Conservation (phyloP, 2,888 invertebrate species). For the Coenonympha glycerion region DNA sequence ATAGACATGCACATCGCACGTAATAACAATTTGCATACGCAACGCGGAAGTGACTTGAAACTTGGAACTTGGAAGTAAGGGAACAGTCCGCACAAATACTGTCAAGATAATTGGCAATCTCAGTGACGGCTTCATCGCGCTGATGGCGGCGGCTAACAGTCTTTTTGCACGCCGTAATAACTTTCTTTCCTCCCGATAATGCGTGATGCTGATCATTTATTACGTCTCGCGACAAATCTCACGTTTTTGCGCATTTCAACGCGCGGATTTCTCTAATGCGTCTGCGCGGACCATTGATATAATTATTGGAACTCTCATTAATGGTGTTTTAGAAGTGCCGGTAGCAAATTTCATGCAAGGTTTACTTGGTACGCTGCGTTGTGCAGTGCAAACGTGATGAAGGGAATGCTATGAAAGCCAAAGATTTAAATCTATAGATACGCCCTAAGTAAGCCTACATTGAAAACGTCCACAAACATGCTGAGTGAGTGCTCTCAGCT, state of each 20-base stretch:
- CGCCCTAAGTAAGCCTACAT: no score
- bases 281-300: constrained; percentile 9
- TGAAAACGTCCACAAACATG: no score
- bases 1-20: not conserved
- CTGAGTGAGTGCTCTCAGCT: no score
- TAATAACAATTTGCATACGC: not conserved
- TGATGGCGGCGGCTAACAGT: constrained; percentile 44
- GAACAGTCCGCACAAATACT: constrained; percentile 31
- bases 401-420: no score
- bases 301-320: not conserved
- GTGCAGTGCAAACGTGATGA: no score
- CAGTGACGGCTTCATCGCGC: constrained; percentile 47
- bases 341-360: no score
- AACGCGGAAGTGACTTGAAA: constrained; percentile 23
- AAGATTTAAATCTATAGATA: no score
- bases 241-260: constrained; percentile 40
- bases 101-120: constrained; percentile 34
- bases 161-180: constrained; percentile 43
- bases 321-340: no score
- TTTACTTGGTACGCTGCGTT: no score
- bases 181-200: constrained; percentile 38
- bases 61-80: constrained; percentile 1
- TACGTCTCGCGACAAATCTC: constrained; percentile 37
- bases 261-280: constrained; percentile 27
- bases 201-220: constrained; percentile 36